Conservation (phyloP, 2,113 vertebrate genomes). For the Gadus chalcogrammus region DNA sequence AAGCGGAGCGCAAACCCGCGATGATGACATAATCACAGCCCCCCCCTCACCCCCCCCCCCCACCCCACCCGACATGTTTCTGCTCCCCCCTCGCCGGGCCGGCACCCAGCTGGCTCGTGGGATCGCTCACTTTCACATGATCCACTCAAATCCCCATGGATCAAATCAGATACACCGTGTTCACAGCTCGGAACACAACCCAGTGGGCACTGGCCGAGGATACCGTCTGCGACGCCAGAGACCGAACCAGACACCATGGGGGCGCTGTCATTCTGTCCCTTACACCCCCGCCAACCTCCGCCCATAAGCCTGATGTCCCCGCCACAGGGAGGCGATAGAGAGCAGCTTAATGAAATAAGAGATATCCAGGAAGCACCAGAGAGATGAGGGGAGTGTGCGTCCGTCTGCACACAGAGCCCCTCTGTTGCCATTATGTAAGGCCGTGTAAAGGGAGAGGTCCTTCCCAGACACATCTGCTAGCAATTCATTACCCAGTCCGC, state of each 20-base stretch:
- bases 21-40: too few species aligned
- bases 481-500: conserved; percentile 36
- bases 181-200: too few species aligned
- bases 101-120: too few species aligned
- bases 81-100: too few species aligned
- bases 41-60: too few species aligned
- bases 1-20: background rate
- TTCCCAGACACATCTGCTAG: conserved; percentile 45
- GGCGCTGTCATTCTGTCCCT: too few species aligned
- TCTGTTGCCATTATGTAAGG: conserved; percentile 51
- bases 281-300: background rate
- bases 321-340: conserved; percentile 55
- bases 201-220: background rate
- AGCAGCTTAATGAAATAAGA: conserved; percentile 3
- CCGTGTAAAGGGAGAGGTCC: conserved; percentile 40
- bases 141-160: too few species aligned
- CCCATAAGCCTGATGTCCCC: conserved; percentile 3
- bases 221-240: background rate
- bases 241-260: background rate
- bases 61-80: too few species aligned
- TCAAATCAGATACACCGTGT: too few species aligned
- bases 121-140: too few species aligned
- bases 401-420: conserved; percentile 35
- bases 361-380: background rate
- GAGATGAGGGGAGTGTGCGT: conserved; percentile 5